Percentiles rank a stretch among this genome's conserved stretches.
These are phyloP conservation scores for Polyploca ridens DNA, from an alignment of 2,888 invertebrate genomes.

Conservation along the genomic window DNA sequence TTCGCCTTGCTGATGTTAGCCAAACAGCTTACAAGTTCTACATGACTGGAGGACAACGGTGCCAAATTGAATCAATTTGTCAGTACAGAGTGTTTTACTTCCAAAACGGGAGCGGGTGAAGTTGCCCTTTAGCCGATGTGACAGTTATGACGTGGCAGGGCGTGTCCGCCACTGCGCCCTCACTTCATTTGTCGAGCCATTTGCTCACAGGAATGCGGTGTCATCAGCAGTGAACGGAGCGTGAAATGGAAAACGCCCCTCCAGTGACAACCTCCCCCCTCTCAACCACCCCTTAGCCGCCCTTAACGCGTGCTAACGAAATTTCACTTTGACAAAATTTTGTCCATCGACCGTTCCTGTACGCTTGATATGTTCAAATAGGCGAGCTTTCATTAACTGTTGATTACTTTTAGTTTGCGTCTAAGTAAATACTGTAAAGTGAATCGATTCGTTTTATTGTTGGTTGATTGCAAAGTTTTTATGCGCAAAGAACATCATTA, in stretches of 20 bases:
- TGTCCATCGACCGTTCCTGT: constrained; percentile 38
- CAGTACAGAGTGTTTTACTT: constrained; percentile 52
- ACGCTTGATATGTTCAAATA: constrained; percentile 56
- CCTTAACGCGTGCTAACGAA: constrained; percentile 76
- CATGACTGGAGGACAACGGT: constrained; percentile 30
- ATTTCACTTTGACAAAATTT: constrained; percentile 64
- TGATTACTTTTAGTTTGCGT: constrained; percentile 52
- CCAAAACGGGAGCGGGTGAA: constrained; percentile 36
- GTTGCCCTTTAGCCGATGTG: constrained; percentile 55
- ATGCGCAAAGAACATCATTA: constrained; percentile 28
- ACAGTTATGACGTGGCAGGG: constrained; percentile 80
- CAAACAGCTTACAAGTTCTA: constrained; percentile 22
- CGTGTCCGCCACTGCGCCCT: constrained; percentile 76
- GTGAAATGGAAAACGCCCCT: constrained; percentile 84
- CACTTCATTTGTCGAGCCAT: constrained; percentile 83
- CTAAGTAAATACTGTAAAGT: constrained; percentile 39
- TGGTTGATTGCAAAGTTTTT: constrained; percentile 21
- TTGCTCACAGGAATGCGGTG: constrained; percentile 81
- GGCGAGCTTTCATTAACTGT: constrained; percentile 45
- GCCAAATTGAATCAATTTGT: constrained; percentile 73
- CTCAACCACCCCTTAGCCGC: constrained; percentile 42
- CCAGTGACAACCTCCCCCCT: constrained; percentile 64
- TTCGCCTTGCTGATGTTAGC: constrained; percentile 23
- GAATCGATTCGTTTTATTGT: constrained; percentile 36
- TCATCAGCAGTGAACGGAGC: constrained; percentile 81